Evolutionary conservation across 2,888 invertebrate species (phyloP), one percentile per base, ranked within the genome.

Genomic region (Lithophane leautieri): DNA sequence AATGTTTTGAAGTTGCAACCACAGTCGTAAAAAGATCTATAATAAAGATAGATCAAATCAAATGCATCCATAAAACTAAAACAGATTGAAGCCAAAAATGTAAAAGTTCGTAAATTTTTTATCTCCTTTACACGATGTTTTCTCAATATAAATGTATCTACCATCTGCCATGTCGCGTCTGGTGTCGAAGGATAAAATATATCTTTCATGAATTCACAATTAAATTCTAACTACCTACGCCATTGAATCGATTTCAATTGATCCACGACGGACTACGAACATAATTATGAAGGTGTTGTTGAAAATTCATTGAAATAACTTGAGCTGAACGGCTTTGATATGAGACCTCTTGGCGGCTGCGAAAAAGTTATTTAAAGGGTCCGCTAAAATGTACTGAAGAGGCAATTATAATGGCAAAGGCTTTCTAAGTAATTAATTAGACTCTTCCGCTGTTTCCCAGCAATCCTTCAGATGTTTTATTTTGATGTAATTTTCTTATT

Each of bases 341-440:
- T 72, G 66, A 61, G 52, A 56, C 65, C 60, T 71, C 65, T 78
- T 16, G 40, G 12, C 67, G 76, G 83, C 63, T 60, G 16, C 12
- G 56, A 76, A 73, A 72, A 82, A 65, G 71, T 68, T 71, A 80
- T 72, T 28, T 56, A 69, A 77, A 56, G 62, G 52, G 62, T 34
- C 62, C 25, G 47, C 22, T 73, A 73, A 73, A 62, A 70, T 62
- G 54, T 54, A 7, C 52, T 73, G 54, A 70, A 66, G 42, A 19
- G 62, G 56, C 61, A 70, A 70, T 78, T 82, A 66, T 65, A 73
- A 72, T 73, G 56, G 69, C 56, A 58, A 81, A 82, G 82, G 50
- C 70, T 70, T 72, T 82, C 58, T 66, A 66, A 70, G 78, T 82
- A 73, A 78, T 82, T 81, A 81, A 73, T 81, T 68, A 63, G 19